These are phyloP conservation scores for Phyllotreta cruciferae DNA, from an alignment of 2,888 invertebrate species.

Conservation along the genomic window DNA sequence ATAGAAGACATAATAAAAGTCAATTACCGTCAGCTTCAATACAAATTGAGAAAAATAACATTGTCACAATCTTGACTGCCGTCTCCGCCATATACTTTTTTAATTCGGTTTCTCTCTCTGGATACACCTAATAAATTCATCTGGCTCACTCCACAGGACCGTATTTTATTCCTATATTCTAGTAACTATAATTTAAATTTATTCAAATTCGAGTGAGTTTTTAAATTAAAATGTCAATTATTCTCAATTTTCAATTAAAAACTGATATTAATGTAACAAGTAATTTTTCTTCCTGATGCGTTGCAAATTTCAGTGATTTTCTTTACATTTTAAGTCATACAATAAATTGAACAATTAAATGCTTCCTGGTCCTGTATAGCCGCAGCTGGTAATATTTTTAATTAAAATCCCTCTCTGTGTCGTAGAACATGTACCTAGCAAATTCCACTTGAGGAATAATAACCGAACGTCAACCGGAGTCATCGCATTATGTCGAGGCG, in stretches of 20 bases:
- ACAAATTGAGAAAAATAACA: slow-evolving; percentile 29
- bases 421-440: slow-evolving; percentile 23
- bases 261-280: too few relatives aligned
- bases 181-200: neutral
- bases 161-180: neutral
- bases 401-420: neutral
- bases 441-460: slow-evolving; percentile 39
- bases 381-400: too few relatives aligned
- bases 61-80: slow-evolving; percentile 22
- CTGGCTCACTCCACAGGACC: slow-evolving; percentile 28
- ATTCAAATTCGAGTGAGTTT: too few relatives aligned
- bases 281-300: too few relatives aligned
- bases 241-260: too few relatives aligned
- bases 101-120: slow-evolving; percentile 17
- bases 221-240: too few relatives aligned
- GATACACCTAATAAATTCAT: slow-evolving; percentile 37
- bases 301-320: too few relatives aligned
- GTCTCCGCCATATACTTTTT: slow-evolving; percentile 16
- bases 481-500: slow-evolving; percentile 34
- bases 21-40: slow-evolving; percentile 23
- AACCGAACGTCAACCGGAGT: slow-evolving; percentile 39
- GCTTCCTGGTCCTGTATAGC: too few relatives aligned
- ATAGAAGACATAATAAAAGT: slow-evolving; percentile 24
- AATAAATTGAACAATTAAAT: too few relatives aligned
- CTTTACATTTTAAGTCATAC: too few relatives aligned